phyloP scores from a whole-genome alignment of 2,888 invertebrate species.

The Drosophila siamana region DNA sequence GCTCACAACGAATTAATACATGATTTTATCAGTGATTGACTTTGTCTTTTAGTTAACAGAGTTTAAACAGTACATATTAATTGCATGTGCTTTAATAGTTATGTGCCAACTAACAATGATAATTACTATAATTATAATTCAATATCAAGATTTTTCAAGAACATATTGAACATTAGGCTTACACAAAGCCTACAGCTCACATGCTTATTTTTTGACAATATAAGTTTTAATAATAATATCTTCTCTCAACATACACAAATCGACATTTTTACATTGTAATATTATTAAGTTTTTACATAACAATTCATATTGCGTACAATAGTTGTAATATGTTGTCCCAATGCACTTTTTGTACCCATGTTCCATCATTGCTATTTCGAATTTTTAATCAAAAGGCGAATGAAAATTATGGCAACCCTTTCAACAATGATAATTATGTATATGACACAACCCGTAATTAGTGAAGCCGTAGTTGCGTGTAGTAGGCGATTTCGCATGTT shows the following conservation, averaged over 20 bases:
- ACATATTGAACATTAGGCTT: not conserved
- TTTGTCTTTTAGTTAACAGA: slow-evolving; percentile 25
- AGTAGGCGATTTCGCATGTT: too few relatives aligned
- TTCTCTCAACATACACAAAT: not conserved
- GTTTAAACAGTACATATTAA: slow-evolving; percentile 11
- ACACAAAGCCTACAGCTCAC: not conserved
- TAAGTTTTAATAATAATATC: not conserved
- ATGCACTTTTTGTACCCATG: slow-evolving; percentile 3
- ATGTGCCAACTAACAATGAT: slow-evolving; percentile 20
- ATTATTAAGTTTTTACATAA: not conserved
- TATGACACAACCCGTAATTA: too few relatives aligned
- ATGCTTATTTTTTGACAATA: not conserved
- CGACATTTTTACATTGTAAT: not conserved
- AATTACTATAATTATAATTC: slow-evolving; percentile 2
- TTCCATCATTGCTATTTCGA: not conserved
- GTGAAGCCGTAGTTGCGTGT: too few relatives aligned
- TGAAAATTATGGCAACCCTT: not conserved
- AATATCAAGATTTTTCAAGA: slow-evolving; percentile 2
- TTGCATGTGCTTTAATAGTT: slow-evolving; percentile 21
- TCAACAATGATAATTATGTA: too few relatives aligned
- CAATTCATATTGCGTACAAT: too few relatives aligned
- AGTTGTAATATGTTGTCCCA: too few relatives aligned
- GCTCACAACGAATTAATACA: slow-evolving; percentile 37
- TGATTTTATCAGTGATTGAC: slow-evolving; percentile 58
- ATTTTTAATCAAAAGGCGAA: too few relatives aligned